Evolutionary conservation across 2,888 invertebrate species (phyloP), one percentile per base, ranked within the genome.

Genomic region (Chrysolina oricalcia): DNA sequence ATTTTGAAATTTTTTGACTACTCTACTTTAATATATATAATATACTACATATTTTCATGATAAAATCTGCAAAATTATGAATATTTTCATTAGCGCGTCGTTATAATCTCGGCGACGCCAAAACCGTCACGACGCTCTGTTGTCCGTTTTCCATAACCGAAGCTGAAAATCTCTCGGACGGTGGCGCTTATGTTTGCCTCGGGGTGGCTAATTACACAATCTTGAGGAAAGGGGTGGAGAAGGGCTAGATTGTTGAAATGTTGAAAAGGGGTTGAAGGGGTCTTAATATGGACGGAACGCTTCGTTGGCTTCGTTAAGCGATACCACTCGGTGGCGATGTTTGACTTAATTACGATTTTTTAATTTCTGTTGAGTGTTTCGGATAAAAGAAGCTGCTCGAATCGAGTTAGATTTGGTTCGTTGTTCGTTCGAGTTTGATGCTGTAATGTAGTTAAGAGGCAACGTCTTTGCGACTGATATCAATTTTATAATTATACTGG

Each of bases 131-230:
- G 48, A 48, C 13, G 56, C 56, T 19, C n/a, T 17, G 27, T 10
- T 59, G 59, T 59, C 59, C 59, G 17, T 59, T 27, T 59, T 23
- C 59, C 59, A 27, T 19, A 6, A 11, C 23, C n/a, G 46, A 11
- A 59, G 35, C 59, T 27, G 8, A 70, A 73, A 72, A 65, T 77
- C 71, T 69, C 73, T 81, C 81, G 83, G 83, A 83, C 83, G 80
- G 79, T 80, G 70, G 66, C 41, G 80, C 77, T 76, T 78, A 77
- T 85, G 85, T 86, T 87, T 85, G 82, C 85, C 84, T 80, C 84
- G 82, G 85, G 84, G 81, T 83, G 82, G 84, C 87, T 87, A 86
- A 87, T 87, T 87, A 87, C 83, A 83, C 78, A 85, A 85, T 85
- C 85, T 86, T 86, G 85, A 86, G 85, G 75, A 79, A 80, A 78